Percentiles rank a stretch among this genome's conserved stretches.
Conservation (phyloP, 2,888 invertebrate genomes). For the Pseudococcus jackbeardsleyi region DNA sequence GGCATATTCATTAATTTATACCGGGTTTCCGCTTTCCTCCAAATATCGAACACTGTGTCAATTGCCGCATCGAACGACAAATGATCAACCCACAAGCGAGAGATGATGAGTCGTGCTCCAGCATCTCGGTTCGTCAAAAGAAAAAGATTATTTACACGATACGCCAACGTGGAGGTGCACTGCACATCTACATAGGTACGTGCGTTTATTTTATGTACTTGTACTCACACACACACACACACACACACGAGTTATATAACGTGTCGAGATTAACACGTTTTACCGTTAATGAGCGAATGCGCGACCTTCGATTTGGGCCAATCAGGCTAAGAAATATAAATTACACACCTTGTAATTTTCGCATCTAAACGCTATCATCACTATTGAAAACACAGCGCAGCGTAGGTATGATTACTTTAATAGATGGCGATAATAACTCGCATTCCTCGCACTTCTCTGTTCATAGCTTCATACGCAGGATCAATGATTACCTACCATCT, state of each 20-base stretch:
- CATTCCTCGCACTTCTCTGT: too few relatives aligned
- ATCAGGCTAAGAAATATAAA: constrained; percentile 16
- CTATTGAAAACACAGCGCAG: too few relatives aligned
- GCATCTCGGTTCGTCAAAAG: not conserved
- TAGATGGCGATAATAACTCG: too few relatives aligned
- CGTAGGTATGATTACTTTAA: too few relatives aligned
- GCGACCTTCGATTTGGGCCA: constrained; percentile 22
- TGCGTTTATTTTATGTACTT: too few relatives aligned
- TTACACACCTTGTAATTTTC: not conserved
- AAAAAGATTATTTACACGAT: not conserved
- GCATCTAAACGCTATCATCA: not conserved
- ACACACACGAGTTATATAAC: not conserved
- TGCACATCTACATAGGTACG: not conserved
- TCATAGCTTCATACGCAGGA: too few relatives aligned
- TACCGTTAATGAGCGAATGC: constrained; percentile 14
- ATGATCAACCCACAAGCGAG: not conserved
- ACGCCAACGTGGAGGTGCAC: not conserved
- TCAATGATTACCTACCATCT: too few relatives aligned
- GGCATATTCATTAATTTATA: not conserved
- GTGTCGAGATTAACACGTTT: constrained; percentile 10
- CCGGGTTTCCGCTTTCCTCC: not conserved
- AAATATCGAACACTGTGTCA: not conserved
- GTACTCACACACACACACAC: not conserved
- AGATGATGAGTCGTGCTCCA: not conserved
- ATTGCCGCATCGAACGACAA: not conserved